Evolutionary conservation across 2,797 vertebrate genomes (phyloP).

Genomic region (Anomalospiza imberbis): DNA sequence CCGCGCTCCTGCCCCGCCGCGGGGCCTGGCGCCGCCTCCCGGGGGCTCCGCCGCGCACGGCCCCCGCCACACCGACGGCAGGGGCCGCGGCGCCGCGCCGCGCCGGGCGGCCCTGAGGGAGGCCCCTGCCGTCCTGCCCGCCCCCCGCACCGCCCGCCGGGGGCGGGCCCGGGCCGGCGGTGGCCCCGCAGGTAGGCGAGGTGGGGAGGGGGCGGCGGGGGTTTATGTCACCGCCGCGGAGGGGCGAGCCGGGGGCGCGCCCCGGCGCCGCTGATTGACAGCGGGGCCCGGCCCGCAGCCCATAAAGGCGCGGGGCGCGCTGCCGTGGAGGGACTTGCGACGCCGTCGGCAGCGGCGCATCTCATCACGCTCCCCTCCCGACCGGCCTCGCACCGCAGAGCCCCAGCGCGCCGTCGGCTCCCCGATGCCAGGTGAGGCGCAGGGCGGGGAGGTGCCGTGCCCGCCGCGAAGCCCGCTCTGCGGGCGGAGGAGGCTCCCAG

Average conservation of each 20-base stretch:
- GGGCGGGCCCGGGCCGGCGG: constrained; percentile 23
- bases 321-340: background rate
- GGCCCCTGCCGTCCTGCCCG: background rate
- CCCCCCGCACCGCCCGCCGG: background rate
- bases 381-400: background rate
- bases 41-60: background rate
- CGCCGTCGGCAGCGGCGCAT: background rate
- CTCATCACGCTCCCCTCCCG: background rate
- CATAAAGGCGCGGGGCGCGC: constrained; percentile 74
- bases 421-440: constrained; percentile 30
- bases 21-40: background rate
- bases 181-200: constrained; percentile 60
- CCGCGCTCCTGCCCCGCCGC: background rate
- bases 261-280: constrained; percentile 78
- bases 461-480: too few species aligned
- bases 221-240: constrained; percentile 77
- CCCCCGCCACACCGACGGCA: background rate
- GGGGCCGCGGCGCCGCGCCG: too few species aligned
- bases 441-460: background rate
- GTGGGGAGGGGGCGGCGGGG: constrained; percentile 67
- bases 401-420: background rate
- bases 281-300: constrained; percentile 40
- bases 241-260: constrained; percentile 62
- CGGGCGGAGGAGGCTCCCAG: background rate
- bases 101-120: too few species aligned